Evolutionary conservation across 2,888 invertebrate species (phyloP), one percentile per base, ranked within the genome.

Genomic region (Leptinotarsa haldemani): DNA sequence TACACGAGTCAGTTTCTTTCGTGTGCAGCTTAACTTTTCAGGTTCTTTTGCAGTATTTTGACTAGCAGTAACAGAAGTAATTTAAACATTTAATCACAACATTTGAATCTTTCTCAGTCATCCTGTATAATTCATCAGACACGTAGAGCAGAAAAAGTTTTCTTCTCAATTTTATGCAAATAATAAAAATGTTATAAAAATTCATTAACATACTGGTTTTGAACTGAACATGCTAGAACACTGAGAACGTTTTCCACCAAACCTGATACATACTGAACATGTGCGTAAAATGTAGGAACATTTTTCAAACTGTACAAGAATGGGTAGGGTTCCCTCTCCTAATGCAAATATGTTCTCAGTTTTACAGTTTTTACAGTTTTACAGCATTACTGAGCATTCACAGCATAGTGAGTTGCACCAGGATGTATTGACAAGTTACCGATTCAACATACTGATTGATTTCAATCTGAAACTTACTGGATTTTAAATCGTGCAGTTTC

Each of bases 121-220:
- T 52, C 52, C 52, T 52, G 52, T 52, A 20, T 15, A 25, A 25
- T 22, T 4, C 22, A 25, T 30, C 22, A 13, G n/a, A 52, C 52
- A 13, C 2, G 15, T 61, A 61, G 1, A 61, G 61, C 61, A 61
- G 25, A 61, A 22, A n/a, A 52, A 52, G 52, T 20, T 52, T 7
- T 52, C 52, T 52, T n/a, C 52, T 52, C 52, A 20, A n/a, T 61
- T 61, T 61, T 61, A 30, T 61, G 61, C 25, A 61, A 30, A 61
- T 61, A 40, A 61, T 61, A 30, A n/a, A 61, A 25, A 1, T 30
- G n/a, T 61, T 61, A 61, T 30, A 13, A 61, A 22, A 22, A 25
- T 61, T 40, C n/a, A 61, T 61, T 30, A 30, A 30, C 20, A 61
- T 61, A 15, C 20, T 61, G 61, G 20, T 22, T 22, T 61, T 61